Conservation (phyloP, 1,140 invertebrate genomes). For the honey bee (Apis mellifera) region Amel_HAv3.1 CM009931.2:24357001-24357500, state of each 20-base stretch:
- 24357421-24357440: too few species aligned
- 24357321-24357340: not conserved
- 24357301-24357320: not conserved
- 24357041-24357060: constrained; percentile 35
- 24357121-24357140: constrained; percentile 53
- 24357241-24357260: not conserved
- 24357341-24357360: too few species aligned
- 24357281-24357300: not conserved
- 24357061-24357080: constrained; percentile 58
- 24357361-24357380: too few species aligned
- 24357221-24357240: constrained; percentile 46
- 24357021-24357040: constrained; percentile 1
- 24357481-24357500: too few species aligned
- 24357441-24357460: too few species aligned
- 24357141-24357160: constrained; percentile 49
- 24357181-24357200: constrained; percentile 65
- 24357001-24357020: not conserved
- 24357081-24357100: constrained; percentile 42
- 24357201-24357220: constrained; percentile 31
- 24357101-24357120: constrained; percentile 55
- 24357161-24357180: constrained; percentile 58
- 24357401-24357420: too few species aligned
- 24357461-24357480: too few species aligned
- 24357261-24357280: constrained; percentile 20
- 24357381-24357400: too few species aligned